phyloP scores from a whole-genome alignment of 2,888 invertebrate genomes.

The Aphidius colemani region DNA sequence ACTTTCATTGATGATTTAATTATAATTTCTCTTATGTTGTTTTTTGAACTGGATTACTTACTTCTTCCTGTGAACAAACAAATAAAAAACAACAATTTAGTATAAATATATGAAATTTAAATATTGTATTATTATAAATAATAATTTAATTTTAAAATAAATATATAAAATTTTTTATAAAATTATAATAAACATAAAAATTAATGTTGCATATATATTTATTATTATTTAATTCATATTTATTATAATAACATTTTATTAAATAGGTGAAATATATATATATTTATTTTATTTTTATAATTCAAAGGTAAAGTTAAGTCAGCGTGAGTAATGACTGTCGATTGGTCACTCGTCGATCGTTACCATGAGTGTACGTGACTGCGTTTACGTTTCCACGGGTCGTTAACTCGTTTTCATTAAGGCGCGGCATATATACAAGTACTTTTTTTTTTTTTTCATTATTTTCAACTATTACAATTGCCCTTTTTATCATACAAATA shows the following conservation, averaged over 20 bases:
- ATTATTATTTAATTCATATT: background rate
- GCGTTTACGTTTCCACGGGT: constrained; percentile 54
- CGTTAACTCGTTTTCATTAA: constrained; percentile 56
- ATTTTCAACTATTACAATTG: constrained; percentile 29
- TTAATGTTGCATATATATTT: constrained; percentile 2
- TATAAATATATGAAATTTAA: background rate
- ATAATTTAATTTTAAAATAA: background rate
- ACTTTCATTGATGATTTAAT: constrained; percentile 48
- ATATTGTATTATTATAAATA: constrained; percentile 40
- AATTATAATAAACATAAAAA: background rate
- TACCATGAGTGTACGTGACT: constrained; percentile 46
- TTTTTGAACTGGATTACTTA: constrained; percentile 53
- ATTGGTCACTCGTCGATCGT: constrained; percentile 50
- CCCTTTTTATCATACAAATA: background rate
- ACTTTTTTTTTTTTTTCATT: constrained; percentile 25
- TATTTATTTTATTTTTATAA: too few relatives aligned
- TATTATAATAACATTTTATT: background rate
- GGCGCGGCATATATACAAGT: constrained; percentile 43
- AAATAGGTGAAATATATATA: background rate
- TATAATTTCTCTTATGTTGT: constrained; percentile 34
- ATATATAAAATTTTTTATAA: background rate
- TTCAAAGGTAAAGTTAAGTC: background rate
- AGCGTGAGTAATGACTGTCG: constrained; percentile 48
- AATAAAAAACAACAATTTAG: constrained; percentile 45
- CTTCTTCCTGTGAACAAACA: constrained; percentile 61